Evolutionary conservation across 2,797 vertebrate genomes (phyloP).

Genomic region (Scolopax bukidnonensis): DNA sequence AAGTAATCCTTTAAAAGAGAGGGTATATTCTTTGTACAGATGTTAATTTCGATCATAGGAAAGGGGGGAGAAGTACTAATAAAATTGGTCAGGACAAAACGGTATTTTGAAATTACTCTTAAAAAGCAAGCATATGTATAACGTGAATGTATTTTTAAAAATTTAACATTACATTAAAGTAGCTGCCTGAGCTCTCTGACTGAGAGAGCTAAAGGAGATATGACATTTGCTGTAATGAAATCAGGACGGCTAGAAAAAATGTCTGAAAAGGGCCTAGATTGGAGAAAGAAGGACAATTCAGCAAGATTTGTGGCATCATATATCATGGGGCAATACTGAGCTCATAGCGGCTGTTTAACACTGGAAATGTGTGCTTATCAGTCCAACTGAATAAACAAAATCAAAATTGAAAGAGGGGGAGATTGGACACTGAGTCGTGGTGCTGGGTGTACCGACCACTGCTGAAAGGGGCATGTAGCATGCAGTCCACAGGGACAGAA

Average conservation of each 20-base stretch:
- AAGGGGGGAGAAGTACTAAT: conserved; percentile 12
- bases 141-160: conserved; percentile 64
- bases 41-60: conserved; percentile 69
- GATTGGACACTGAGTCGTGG: background rate
- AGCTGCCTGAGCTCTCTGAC: conserved; percentile 33
- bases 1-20: conserved; percentile 66
- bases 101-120: conserved; percentile 56
- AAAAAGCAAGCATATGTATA: conserved; percentile 27
- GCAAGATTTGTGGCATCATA: background rate
- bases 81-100: conserved; percentile 48
- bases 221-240: conserved; percentile 63
- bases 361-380: background rate
- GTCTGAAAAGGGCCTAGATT: background rate
- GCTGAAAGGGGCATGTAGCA: background rate
- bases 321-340: background rate
- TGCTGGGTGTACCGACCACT: background rate
- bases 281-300: conserved; percentile 7
- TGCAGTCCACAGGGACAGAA: background rate
- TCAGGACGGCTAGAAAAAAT: background rate
- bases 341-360: background rate
- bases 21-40: conserved; percentile 65
- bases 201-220: conserved; percentile 38
- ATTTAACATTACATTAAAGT: conserved; percentile 52
- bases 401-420: background rate
- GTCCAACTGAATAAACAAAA: background rate